These are phyloP conservation scores for Oriolus oriolus DNA, from an alignment of 2,113 vertebrate genomes.

Conservation along the genomic window DNA sequence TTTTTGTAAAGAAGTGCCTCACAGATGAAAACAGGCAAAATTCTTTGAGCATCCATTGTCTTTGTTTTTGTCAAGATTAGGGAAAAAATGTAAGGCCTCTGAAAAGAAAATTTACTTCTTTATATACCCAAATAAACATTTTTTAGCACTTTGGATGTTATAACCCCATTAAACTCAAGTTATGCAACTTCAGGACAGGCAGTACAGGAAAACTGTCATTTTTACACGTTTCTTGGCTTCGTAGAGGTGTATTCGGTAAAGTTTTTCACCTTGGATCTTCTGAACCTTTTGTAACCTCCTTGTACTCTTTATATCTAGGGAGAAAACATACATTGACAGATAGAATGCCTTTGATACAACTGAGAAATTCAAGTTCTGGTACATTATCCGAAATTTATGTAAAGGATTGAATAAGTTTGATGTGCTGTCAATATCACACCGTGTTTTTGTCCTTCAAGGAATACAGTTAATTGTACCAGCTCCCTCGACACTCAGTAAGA, in stretches of 20 bases:
- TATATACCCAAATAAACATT: not conserved
- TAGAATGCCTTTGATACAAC: not conserved
- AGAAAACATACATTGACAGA: not conserved
- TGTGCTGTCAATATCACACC: not conserved
- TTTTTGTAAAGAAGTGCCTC: not conserved
- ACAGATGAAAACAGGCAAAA: not conserved
- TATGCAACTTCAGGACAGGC: not conserved
- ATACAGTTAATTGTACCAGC: not conserved
- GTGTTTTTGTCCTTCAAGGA: not conserved
- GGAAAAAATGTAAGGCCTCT: not conserved
- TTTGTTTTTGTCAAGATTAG: not conserved
- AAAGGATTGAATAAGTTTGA: not conserved
- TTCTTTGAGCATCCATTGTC: not conserved
- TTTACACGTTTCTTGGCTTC: not conserved
- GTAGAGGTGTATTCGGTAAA: not conserved
- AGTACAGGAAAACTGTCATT: not conserved
- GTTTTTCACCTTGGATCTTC: not conserved
- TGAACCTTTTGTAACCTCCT: not conserved
- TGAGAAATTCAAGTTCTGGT: not conserved
- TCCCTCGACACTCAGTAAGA: not conserved
- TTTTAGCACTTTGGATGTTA: not conserved
- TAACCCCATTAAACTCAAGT: not conserved
- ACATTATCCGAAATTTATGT: not conserved
- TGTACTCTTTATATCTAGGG: not conserved
- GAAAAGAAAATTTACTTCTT: not conserved